A percentile compares a stretch with the other conserved stretches of the same genome.
phyloP scores from a whole-genome alignment of 2,888 invertebrate genomes.

The Heliconius ismenius region DNA sequence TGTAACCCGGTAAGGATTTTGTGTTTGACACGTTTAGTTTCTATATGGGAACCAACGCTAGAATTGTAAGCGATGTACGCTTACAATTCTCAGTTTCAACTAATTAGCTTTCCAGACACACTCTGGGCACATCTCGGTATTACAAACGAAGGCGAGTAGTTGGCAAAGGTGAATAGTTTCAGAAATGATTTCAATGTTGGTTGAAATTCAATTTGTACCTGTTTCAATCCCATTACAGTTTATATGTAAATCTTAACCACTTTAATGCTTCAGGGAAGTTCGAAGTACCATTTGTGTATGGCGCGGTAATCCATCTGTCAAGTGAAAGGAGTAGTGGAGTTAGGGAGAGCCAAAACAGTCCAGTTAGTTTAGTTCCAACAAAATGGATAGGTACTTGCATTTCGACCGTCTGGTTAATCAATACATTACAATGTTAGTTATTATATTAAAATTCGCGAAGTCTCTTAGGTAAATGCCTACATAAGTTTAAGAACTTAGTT shows the following conservation, averaged over 20 bases:
- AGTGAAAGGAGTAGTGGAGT: neutral
- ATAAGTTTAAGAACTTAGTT: too few relatives aligned
- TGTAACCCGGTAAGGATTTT: neutral
- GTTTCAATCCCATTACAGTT: neutral
- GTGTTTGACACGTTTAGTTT: neutral
- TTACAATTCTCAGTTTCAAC: constrained; percentile 3
- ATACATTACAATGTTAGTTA: neutral
- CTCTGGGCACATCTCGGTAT: neutral
- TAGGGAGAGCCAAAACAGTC: neutral
- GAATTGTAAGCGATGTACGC: neutral
- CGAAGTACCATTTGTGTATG: constrained; percentile 3
- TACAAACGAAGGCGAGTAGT: neutral
- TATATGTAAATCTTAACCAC: neutral
- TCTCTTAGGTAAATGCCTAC: too few relatives aligned
- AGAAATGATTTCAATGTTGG: neutral
- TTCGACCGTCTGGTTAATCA: neutral
- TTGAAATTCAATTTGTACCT: constrained; percentile 11
- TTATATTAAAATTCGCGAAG: too few relatives aligned
- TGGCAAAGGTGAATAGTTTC: neutral
- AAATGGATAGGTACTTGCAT: neutral
- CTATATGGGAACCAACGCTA: neutral
- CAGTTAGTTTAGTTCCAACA: neutral
- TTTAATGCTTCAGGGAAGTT: neutral
- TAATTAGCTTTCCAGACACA: neutral
- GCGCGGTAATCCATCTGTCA: neutral